Percentiles rank a stretch among this genome's conserved stretches.
Evolutionary conservation across 2,797 vertebrate genomes (phyloP).

Genomic region (Notoglanidium macrostoma): DNA sequence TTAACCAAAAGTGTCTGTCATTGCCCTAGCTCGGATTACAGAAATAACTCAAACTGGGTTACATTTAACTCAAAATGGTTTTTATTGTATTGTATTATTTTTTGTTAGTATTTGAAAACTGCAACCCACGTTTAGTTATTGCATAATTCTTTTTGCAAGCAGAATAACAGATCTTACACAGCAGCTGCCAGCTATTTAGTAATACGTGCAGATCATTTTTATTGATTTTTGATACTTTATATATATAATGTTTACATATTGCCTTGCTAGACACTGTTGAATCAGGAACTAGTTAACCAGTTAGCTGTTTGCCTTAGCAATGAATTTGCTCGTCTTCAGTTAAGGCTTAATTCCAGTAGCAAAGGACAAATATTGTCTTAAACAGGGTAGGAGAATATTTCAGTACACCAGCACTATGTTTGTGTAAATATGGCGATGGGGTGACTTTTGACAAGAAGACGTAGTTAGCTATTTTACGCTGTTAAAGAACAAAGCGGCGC

Average conservation of each 20-base stretch:
- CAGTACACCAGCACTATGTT: not conserved
- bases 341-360: not conserved
- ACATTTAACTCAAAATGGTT: not conserved
- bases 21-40: not conserved
- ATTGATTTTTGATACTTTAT: not conserved
- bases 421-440: not conserved
- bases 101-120: not conserved
- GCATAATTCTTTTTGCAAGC: not conserved
- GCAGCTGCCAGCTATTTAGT: not conserved
- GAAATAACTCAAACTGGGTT: not conserved
- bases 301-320: not conserved
- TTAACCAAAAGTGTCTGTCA: not conserved
- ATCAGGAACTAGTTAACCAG: not conserved
- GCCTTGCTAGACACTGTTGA: not conserved
- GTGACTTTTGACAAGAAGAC: constrained; percentile 2
- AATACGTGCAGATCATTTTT: not conserved
- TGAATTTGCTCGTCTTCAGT: not conserved
- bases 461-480: not conserved
- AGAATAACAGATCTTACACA: not conserved
- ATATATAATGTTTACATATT: not conserved
- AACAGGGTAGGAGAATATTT: not conserved
- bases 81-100: not conserved
- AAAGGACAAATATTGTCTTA: not conserved
- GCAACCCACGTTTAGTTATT: not conserved
- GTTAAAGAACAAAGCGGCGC: not conserved